phyloP scores from a whole-genome alignment of 2,888 invertebrate genomes.

The Ornithoptera alexandrae region DNA sequence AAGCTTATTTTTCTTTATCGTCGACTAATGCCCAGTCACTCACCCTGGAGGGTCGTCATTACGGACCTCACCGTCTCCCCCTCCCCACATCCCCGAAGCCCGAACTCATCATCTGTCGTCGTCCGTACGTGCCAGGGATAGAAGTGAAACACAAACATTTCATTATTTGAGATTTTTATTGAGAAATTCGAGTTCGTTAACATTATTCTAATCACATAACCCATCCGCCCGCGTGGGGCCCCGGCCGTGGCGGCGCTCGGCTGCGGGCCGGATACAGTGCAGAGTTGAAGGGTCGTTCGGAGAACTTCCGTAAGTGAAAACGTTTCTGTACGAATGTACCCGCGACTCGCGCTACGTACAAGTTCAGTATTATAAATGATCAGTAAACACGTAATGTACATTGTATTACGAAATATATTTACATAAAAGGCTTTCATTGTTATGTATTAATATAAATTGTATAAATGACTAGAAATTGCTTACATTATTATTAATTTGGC shows the following conservation, averaged over 20 bases:
- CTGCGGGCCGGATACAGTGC: constrained; percentile 1
- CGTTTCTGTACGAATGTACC: constrained; percentile 35
- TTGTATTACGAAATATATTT: constrained; percentile 43
- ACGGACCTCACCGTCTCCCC: no score
- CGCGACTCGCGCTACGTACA: no score
- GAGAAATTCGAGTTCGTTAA: constrained; percentile 66
- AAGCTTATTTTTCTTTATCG: constrained; percentile 45
- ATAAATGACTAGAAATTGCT: constrained; percentile 44
- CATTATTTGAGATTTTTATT: constrained; percentile 58
- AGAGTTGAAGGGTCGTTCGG: constrained; percentile 40
- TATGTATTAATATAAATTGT: constrained; percentile 28
- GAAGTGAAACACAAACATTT: constrained; percentile 39
- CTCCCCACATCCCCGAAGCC: constrained; percentile 10
- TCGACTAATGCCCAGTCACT: constrained; percentile 13
- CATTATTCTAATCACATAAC: constrained; percentile 66
- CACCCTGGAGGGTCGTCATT: no score
- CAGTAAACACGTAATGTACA: constrained; percentile 39
- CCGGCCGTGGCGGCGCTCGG: constrained; percentile 55
- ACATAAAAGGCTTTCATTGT: constrained; percentile 36
- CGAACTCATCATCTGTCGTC: no score
- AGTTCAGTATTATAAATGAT: not conserved
- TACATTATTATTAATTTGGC: constrained; percentile 39
- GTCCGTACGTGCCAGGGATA: no score
- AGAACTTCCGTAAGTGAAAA: constrained; percentile 69
- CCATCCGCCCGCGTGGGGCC: constrained; percentile 66